Conservation (phyloP, 2,113 vertebrate genomes). For the Patagioenas fasciata region DNA sequence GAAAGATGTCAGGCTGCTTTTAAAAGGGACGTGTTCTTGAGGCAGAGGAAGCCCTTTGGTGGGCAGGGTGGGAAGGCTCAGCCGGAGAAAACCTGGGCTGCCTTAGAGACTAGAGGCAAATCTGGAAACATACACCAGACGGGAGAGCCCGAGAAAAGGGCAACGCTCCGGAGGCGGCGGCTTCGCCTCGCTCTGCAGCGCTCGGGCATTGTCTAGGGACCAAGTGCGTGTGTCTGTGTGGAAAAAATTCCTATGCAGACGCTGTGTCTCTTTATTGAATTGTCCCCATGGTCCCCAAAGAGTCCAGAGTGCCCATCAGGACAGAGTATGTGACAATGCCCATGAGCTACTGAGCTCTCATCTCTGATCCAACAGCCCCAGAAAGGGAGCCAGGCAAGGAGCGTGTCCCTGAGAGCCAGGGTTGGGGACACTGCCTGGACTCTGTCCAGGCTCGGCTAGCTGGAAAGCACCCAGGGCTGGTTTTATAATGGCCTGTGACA, state of each 20-base stretch:
- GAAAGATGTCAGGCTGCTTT: conserved; percentile 60
- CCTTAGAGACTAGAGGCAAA: not conserved
- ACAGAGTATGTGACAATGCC: not conserved
- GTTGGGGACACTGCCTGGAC: not conserved
- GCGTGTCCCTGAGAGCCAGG: not conserved
- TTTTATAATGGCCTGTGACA: not conserved
- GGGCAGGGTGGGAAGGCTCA: conserved; percentile 26
- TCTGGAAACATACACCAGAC: conserved; percentile 16
- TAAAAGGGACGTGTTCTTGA: not conserved
- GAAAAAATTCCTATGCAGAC: conserved; percentile 42
- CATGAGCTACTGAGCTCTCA: conserved; percentile 12
- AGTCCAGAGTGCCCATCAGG: not conserved
- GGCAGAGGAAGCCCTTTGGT: conserved; percentile 46
- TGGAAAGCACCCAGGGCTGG: conserved; percentile 8
- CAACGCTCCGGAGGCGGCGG: not conserved
- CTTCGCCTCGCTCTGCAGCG: not conserved
- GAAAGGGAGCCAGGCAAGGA: conserved; percentile 9
- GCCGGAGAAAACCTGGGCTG: conserved; percentile 33
- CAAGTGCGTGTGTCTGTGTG: not conserved
- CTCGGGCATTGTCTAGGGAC: conserved; percentile 40
- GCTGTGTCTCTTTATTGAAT: conserved; percentile 19
- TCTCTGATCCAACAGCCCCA: not conserved
- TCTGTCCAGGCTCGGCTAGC: not conserved
- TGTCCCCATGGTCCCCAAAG: not conserved
- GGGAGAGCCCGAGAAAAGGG: not conserved